Evolutionary conservation across 2,888 invertebrate genomes (phyloP), one percentile per base, ranked within the genome.

Genomic region (Mycogona germanica): DNA sequence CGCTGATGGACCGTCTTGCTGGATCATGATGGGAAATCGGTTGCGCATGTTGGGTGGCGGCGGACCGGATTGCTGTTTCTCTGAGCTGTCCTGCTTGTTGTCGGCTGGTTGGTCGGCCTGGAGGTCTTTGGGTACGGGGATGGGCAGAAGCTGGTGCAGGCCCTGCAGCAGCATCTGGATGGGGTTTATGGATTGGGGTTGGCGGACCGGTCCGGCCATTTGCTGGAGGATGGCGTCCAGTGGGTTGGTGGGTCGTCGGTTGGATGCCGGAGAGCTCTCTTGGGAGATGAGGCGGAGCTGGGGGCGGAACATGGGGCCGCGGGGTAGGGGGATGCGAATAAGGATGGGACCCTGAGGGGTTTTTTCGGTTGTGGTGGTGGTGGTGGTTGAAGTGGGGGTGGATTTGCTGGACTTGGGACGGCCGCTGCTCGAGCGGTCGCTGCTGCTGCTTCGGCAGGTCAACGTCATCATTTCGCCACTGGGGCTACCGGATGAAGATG

Each of bases 381-480:
- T n/a, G n/a, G n/a, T 3, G 46, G 46, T 38, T 21, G 21, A n/a
- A n/a, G n/a, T n/a, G 14, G 50, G 47, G 1, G 54, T 14, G 14
- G 47, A 28, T 21, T 44, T 42, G 17, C 38, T 37, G 12, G 48
- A 19, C 9, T 42, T 25, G 12, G 55, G 55, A 37, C 52, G 42
- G n/a, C n/a, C n/a, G n/a, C n/a, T n/a, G n/a, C n/a, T n/a, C 9
- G 51, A 25, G 7, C 28, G 21, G 9, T 45, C 80, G 40, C 76
- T 73, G 61, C 80, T 80, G 57, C 87, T 87, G 63, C 84, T 87
- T 67, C 88, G 87, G 67, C 89, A 91, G 67, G 86, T 80, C 67
- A 91, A 87, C 30, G 85, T 82, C 72, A 91, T 84, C 55, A 87
- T 80, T 70, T 89, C 89, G 9, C 88, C 87, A 56, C 84, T 86